Conservation (phyloP, 2,113 vertebrate species). For the Clupea harengus region DNA sequence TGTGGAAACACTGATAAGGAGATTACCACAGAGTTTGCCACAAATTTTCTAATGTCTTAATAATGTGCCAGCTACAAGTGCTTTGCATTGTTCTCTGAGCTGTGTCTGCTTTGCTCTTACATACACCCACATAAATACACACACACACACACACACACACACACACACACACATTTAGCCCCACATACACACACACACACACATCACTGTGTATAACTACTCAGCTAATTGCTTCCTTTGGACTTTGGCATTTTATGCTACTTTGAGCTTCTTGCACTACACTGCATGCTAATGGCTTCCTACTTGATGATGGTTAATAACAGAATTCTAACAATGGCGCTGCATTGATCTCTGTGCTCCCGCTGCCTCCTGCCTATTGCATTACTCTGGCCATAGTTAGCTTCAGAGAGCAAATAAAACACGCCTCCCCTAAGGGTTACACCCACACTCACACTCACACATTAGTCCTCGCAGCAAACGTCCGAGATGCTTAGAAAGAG, state of each 20-base stretch:
- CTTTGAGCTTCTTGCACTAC: slow-evolving; percentile 26
- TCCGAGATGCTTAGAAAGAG: not conserved
- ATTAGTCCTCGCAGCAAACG: not conserved
- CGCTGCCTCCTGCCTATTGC: not conserved
- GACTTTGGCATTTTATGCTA: slow-evolving; percentile 27
- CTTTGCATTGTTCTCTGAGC: not conserved
- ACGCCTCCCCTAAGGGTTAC: not conserved
- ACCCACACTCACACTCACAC: not conserved
- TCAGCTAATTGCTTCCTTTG: slow-evolving; percentile 28
- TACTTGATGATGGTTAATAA: slow-evolving; percentile 24
- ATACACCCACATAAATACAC: not conserved
- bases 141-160: not conserved
- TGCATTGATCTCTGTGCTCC: slow-evolving; percentile 36
- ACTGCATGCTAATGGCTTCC: slow-evolving; percentile 36
- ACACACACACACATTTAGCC: not conserved
- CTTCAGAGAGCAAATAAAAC: not conserved
- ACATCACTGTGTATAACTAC: not conserved
- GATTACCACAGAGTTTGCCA: not conserved
- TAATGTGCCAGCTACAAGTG: not conserved
- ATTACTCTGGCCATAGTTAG: not conserved
- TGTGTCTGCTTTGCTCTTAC: not conserved
- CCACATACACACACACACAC: not conserved
- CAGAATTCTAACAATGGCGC: slow-evolving; percentile 30
- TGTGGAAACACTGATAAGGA: slow-evolving; percentile 14
- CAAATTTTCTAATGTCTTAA: not conserved